These are phyloP conservation scores for Sminthurinus aureus DNA, from an alignment of 2,888 invertebrate species.

Conservation along the genomic window DNA sequence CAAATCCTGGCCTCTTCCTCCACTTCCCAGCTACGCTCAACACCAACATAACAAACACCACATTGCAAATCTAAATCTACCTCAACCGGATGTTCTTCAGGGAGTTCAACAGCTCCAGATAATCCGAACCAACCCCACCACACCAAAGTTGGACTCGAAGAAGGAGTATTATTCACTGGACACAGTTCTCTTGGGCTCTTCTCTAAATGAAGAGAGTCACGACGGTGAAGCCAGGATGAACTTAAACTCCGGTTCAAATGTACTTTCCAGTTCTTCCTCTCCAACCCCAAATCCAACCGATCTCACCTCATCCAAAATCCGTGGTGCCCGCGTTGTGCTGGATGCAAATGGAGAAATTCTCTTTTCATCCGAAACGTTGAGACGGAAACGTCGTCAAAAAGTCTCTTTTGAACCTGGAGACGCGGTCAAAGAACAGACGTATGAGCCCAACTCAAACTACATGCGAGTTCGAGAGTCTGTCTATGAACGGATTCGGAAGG, in stretches of 20 bases:
- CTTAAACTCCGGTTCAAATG: no score
- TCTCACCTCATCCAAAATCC: constrained; percentile 49
- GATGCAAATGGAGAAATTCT: constrained; percentile 60
- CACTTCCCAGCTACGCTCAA: not conserved
- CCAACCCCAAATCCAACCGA: constrained; percentile 20
- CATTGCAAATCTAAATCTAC: constrained; percentile 43
- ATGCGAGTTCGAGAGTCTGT: constrained; percentile 57
- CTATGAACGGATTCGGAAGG: constrained; percentile 55
- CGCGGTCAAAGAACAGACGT: constrained; percentile 56
- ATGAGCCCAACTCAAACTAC: constrained; percentile 52
- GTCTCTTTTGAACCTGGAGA: constrained; percentile 59
- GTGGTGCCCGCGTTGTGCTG: constrained; percentile 59
- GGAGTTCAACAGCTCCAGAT: constrained; percentile 51
- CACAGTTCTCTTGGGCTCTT: constrained; percentile 59
- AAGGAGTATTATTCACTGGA: constrained; percentile 58
- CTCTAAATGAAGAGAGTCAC: constrained; percentile 55
- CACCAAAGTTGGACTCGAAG: constrained; percentile 53
- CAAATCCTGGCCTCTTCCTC: not conserved
- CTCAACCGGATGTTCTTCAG: constrained; percentile 59
- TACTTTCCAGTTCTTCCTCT: no score
- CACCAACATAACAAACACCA: no score
- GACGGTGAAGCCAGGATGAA: constrained; percentile 40
- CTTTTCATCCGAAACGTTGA: constrained; percentile 58
- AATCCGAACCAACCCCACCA: constrained; percentile 49
- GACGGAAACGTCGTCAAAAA: constrained; percentile 56